phyloP scores from a whole-genome alignment of 2,113 vertebrate genomes.

The Eubucco bourcierii region DNA sequence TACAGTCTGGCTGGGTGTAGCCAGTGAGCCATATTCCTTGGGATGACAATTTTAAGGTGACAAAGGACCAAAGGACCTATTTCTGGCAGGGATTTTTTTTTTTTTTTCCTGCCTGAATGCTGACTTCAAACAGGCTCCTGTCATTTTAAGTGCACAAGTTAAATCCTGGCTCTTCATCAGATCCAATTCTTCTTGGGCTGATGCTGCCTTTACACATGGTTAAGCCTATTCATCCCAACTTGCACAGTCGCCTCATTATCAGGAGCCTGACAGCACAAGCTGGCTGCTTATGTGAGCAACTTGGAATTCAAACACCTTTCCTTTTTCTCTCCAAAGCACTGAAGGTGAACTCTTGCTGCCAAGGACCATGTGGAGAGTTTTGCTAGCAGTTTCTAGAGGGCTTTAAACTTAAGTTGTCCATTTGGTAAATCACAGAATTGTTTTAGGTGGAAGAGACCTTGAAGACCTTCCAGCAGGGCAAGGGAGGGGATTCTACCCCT shows the following conservation, averaged over 20 bases:
- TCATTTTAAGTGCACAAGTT: neutral
- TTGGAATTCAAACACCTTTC: neutral
- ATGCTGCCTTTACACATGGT: neutral
- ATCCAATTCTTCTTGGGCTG: neutral
- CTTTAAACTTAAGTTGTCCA: neutral
- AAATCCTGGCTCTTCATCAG: neutral
- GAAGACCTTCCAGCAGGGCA: too few species aligned
- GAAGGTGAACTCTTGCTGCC: neutral
- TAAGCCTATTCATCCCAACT: neutral
- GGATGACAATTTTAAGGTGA: neutral
- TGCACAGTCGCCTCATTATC: fast-evolving
- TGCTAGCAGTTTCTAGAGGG: neutral
- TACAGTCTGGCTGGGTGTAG: neutral
- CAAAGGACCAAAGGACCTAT: neutral
- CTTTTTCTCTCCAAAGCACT: neutral
- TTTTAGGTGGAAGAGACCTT: too few species aligned
- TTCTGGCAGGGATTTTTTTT: neutral
- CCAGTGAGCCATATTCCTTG: neutral
- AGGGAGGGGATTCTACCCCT: too few species aligned
- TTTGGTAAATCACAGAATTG: neutral
- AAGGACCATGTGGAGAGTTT: neutral
- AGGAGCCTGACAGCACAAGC: neutral
- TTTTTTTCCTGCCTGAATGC: neutral
- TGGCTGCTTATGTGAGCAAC: neutral
- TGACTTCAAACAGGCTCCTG: neutral